Evolutionary conservation across 2,113 vertebrate species (phyloP), one percentile per base, ranked within the genome.

Genomic region (Oreocharis arfaki): DNA sequence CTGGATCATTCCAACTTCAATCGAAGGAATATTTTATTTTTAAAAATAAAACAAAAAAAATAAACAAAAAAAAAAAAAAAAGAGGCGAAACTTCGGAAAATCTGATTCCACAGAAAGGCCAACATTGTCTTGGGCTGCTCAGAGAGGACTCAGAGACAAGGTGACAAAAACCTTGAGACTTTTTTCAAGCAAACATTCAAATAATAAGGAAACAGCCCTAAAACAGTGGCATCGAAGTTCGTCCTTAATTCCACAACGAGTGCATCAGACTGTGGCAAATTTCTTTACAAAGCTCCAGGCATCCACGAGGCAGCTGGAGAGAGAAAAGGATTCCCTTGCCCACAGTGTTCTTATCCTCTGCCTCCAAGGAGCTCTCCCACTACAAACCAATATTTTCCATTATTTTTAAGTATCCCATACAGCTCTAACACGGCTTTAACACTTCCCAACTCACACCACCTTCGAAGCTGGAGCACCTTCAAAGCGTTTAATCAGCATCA

Each of bases 211-310:
- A 94, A 71, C 13, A 24, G 57, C 53, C 90, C 53, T 46, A 57
- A 57, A 93, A 57, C 1, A 7, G 28, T 14, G 50, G 41, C 69
- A 91, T 69, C 37, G 30, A 91, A 91, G 47, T 88, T 93, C 80
- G 90, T 57, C 75, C 70, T 93, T 87, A 85, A 76, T 83, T 93
- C 74, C 60, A 76, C 74, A 69, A 69, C 10, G 56, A 32, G 70
- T 84, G 53, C 91, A 94, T 65, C 84, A 91, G 86, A 89, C 93
- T 79, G 86, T 56, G 37, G 80, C 83, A 92, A 82, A 89, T 64
- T 39, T 71, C 89, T 79, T 71, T 42, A 80, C 63, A 91, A 92
- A 87, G 64, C 69, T 89, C 65, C 65, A 64, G 91, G 93, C 76
- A 74, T 5, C 79, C 60, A 50, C 11, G 0, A 60, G 86, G 68